Conservation (phyloP, 2,113 vertebrate genomes). For the Xiphophorus hellerii region DNA sequence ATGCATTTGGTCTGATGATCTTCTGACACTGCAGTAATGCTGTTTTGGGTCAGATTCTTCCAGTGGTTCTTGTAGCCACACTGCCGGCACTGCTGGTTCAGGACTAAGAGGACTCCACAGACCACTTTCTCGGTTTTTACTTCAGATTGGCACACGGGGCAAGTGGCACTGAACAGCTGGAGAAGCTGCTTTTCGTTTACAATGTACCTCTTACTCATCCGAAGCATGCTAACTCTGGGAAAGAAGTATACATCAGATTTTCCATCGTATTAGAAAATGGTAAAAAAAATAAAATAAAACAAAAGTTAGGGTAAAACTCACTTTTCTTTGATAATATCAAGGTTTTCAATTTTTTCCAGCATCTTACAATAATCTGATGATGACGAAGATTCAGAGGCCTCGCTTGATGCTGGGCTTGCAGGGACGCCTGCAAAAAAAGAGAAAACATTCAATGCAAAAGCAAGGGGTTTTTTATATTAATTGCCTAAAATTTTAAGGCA, state of each 20-base stretch:
- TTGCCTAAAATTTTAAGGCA: background rate
- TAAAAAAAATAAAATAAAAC: background rate
- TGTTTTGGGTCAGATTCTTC: constrained; percentile 31
- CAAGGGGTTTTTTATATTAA: background rate
- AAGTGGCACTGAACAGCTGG: constrained; percentile 34
- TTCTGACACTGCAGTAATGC: background rate
- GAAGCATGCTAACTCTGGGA: constrained; percentile 28
- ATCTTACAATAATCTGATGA: background rate
- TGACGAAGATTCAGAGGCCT: background rate
- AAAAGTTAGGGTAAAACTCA: constrained; percentile 5
- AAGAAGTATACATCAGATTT: background rate
- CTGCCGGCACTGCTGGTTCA: constrained; percentile 41
- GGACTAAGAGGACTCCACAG: constrained; percentile 2
- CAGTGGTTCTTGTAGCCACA: constrained; percentile 46
- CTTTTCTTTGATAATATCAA: constrained; percentile 33
- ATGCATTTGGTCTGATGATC: background rate
- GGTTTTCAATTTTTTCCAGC: background rate
- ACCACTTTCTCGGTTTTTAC: constrained; percentile 38
- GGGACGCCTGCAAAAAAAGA: background rate
- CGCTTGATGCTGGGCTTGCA: background rate
- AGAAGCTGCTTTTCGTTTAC: constrained; percentile 46
- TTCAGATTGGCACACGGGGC: constrained; percentile 31
- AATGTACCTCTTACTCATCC: constrained; percentile 24
- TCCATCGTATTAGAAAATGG: background rate
- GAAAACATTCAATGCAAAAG: background rate